These are phyloP conservation scores for Rousettus leschenaultii DNA, from an alignment of 2,113 vertebrate genomes.

Conservation along the genomic window DNA sequence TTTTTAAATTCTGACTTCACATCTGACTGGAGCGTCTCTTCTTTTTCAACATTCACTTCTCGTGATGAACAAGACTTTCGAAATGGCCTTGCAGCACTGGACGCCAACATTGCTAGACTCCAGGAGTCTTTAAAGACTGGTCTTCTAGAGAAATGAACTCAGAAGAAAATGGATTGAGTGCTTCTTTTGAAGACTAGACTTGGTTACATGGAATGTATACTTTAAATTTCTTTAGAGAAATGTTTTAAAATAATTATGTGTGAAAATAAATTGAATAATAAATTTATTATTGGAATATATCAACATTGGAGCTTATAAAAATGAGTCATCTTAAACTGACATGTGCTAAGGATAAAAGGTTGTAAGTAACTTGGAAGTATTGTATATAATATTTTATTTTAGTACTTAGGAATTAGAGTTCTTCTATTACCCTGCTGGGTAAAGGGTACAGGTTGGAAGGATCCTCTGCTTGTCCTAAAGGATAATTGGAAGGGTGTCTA, in stretches of 20 bases:
- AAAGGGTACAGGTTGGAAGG: neutral
- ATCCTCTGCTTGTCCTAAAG: neutral
- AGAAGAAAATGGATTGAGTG: neutral
- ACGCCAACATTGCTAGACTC: slow-evolving; percentile 92
- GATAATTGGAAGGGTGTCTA: neutral
- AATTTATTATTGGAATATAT: slow-evolving; percentile 42
- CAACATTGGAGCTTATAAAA: slow-evolving; percentile 38
- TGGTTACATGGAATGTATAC: slow-evolving; percentile 7
- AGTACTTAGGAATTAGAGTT: neutral
- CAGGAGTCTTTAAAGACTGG: slow-evolving; percentile 88
- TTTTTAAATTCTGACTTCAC: slow-evolving; percentile 79
- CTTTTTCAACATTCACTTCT: slow-evolving; percentile 90
- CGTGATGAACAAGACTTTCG: slow-evolving; percentile 91
- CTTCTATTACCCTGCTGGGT: neutral
- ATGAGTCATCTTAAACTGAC: neutral
- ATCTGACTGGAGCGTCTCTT: slow-evolving; percentile 87
- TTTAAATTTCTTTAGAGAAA: slow-evolving; percentile 44
- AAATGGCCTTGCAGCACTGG: slow-evolving; percentile 91
- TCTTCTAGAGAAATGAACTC: slow-evolving; percentile 79
- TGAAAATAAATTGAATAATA: slow-evolving; percentile 63
- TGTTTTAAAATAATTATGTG: slow-evolving; percentile 70
- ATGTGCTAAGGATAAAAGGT: slow-evolving; percentile 8
- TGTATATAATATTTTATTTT: slow-evolving; percentile 7
- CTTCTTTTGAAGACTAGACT: slow-evolving; percentile 31
- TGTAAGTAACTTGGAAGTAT: neutral